Evolutionary conservation across 2,888 invertebrate species (phyloP).

Genomic region (Cheilosia variabilis): DNA sequence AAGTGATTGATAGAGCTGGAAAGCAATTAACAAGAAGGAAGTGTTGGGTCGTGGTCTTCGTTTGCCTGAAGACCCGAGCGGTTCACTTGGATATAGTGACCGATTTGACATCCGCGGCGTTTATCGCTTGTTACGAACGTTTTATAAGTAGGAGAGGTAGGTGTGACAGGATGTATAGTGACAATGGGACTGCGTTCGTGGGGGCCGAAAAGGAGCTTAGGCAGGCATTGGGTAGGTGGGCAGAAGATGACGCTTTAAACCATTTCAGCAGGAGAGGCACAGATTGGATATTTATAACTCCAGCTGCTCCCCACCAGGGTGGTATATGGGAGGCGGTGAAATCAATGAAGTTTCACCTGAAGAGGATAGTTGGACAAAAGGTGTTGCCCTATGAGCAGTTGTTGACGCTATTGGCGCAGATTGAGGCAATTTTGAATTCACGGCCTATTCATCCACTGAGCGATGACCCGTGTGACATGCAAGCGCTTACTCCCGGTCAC

Average conservation of each 20-base stretch:
- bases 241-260: not conserved
- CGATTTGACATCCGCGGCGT: conserved; percentile 6
- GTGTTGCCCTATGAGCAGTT: conserved; percentile 7
- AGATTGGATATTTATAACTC: not conserved
- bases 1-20: no score
- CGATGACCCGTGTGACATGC: no score
- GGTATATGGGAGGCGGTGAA: conserved; percentile 64
- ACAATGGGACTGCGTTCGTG: conserved; percentile 40
- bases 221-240: not conserved
- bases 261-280: not conserved
- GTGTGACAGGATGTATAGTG: conserved; percentile 45
- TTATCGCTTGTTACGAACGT: not conserved
- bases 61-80: no score
- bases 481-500: no score
- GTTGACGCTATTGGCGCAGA: no score
- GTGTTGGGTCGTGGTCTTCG: no score
- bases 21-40: no score
- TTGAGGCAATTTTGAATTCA: no score
- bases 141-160: conserved; percentile 3
- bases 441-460: no score
- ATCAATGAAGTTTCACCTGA: conserved; percentile 35
- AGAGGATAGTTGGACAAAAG: not conserved
- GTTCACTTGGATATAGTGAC: not conserved
- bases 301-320: conserved; percentile 60
- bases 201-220: conserved; percentile 12